Percentiles rank a stretch among this genome's conserved stretches.
phyloP scores from a whole-genome alignment of 2,113 vertebrate species.

The Gadus chalcogrammus region DNA sequence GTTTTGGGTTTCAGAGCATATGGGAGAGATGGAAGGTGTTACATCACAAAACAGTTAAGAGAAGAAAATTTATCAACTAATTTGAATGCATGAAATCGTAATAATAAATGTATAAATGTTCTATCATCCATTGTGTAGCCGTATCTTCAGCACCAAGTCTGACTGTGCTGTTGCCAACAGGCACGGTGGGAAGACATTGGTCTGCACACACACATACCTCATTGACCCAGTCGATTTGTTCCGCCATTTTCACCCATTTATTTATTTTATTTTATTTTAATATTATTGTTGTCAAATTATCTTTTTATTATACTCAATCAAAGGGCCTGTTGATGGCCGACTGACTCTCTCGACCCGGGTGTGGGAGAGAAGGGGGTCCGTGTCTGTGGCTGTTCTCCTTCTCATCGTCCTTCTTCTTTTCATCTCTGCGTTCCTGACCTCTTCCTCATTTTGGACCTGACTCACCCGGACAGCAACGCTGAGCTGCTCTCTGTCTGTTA shows the following conservation, averaged over 20 bases:
- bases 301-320: slow-evolving; percentile 3
- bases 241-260: no score
- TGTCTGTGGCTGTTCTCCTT: slow-evolving; percentile 23
- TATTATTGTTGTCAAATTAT: background rate
- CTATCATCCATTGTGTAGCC: background rate
- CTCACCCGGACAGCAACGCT: slow-evolving; percentile 39
- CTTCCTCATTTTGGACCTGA: slow-evolving; percentile 67
- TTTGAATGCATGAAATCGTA: no score
- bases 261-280: background rate
- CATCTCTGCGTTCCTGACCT: slow-evolving; percentile 17
- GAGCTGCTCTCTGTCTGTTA: slow-evolving; percentile 27
- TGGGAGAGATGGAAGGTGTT: background rate
- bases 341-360: slow-evolving; percentile 41
- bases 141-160: background rate
- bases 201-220: background rate
- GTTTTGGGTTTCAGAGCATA: no score
- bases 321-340: slow-evolving; percentile 18
- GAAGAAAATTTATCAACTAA: background rate
- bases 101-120: background rate
- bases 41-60: background rate
- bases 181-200: background rate
- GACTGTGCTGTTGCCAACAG: background rate
- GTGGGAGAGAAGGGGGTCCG: slow-evolving; percentile 24
- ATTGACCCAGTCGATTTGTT: background rate
- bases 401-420: slow-evolving; percentile 46